These are phyloP conservation scores for Tupiocoris notatus DNA, from an alignment of 2,888 invertebrate species.

Conservation along the genomic window DNA sequence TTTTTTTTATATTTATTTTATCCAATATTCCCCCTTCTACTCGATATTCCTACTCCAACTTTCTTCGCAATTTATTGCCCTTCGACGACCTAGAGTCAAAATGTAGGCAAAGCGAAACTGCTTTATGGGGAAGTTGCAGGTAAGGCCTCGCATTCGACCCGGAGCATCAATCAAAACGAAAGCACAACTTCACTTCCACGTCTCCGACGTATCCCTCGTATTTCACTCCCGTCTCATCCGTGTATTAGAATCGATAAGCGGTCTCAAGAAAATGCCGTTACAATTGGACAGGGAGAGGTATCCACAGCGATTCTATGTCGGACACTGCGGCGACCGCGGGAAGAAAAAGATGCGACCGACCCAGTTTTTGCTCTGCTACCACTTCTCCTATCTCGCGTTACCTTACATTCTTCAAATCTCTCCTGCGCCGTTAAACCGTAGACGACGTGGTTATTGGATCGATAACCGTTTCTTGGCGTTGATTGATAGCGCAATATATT, in stretches of 20 bases:
- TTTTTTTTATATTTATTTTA: too few species aligned
- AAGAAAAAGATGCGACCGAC: background rate
- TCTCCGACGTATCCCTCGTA: constrained; percentile 11
- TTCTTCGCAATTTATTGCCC: too few species aligned
- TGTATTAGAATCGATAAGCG: constrained; percentile 25
- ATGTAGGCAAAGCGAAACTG: too few species aligned
- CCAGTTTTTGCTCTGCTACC: background rate
- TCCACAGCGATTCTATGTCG: background rate
- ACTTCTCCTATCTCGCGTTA: background rate
- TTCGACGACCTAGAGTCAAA: too few species aligned
- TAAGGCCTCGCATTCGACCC: too few species aligned
- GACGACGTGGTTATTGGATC: background rate
- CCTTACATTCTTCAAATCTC: background rate
- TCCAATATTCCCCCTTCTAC: too few species aligned
- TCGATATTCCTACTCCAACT: too few species aligned
- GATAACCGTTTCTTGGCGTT: background rate
- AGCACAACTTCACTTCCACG: background rate
- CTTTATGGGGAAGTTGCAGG: too few species aligned
- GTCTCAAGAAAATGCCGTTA: constrained; percentile 4
- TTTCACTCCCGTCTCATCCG: constrained; percentile 27
- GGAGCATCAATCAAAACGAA: background rate
- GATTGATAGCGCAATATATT: background rate
- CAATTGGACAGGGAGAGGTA: background rate
- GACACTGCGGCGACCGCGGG: background rate
- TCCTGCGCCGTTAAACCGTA: background rate